Evolutionary conservation across 2,888 invertebrate genomes (phyloP).

Genomic region (Pteria penguin): DNA sequence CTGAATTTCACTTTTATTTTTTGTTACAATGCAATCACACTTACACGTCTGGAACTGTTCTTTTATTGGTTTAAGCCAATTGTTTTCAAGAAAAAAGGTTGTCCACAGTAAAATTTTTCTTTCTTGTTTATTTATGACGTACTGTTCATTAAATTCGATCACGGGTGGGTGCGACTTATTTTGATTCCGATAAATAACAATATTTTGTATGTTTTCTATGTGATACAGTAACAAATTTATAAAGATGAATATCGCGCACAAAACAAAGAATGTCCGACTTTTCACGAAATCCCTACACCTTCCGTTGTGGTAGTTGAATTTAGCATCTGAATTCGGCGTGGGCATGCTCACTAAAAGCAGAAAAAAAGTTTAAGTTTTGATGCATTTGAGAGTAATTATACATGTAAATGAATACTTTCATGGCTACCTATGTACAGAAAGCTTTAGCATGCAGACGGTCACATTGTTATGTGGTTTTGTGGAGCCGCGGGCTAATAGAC

Average conservation of each 20-base stretch:
- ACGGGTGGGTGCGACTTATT: not conserved
- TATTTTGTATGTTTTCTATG: not conserved
- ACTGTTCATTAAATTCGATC: not conserved
- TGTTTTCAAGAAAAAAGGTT: not conserved
- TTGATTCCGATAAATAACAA: not conserved
- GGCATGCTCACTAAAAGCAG: no score
- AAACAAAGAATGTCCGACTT: not conserved
- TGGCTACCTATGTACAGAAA: no score
- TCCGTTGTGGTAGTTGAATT: no score
- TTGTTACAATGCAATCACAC: constrained; percentile 29
- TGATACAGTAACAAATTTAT: not conserved
- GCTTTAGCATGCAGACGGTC: no score
- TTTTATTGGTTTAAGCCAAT: not conserved
- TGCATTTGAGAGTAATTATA: no score
- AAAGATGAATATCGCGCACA: not conserved
- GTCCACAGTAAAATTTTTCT: not conserved
- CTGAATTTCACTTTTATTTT: constrained; percentile 34
- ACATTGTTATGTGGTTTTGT: no score
- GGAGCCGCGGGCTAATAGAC: no score
- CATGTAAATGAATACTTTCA: no score
- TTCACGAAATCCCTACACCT: not conserved
- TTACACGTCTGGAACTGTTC: constrained; percentile 18
- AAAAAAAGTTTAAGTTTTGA: no score
- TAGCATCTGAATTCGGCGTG: no score
- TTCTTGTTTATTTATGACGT: not conserved